These are phyloP conservation scores for Eupithecia tripunctaria DNA, from an alignment of 2,888 invertebrate species.

Conservation along the genomic window DNA sequence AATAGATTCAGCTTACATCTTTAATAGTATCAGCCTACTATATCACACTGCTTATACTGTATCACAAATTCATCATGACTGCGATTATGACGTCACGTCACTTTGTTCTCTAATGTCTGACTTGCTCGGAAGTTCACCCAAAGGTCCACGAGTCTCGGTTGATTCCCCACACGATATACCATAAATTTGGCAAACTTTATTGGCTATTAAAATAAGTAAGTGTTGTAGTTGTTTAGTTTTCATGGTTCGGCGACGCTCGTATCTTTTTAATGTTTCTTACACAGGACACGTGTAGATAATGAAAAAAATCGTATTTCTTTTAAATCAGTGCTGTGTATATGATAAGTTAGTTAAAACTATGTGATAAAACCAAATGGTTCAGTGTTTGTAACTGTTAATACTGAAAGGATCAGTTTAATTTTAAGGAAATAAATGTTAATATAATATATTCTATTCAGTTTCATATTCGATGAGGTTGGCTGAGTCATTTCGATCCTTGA, in stretches of 20 bases:
- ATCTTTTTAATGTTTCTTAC: constrained; percentile 17
- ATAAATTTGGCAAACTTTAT: constrained; percentile 79
- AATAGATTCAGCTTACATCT: background rate
- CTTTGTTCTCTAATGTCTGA: background rate
- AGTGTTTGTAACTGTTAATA: background rate
- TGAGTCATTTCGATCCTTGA: background rate
- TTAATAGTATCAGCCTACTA: background rate
- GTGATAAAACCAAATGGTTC: background rate
- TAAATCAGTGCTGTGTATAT: background rate
- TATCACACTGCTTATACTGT: no score
- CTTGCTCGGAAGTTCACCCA: constrained; percentile 9
- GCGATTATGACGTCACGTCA: background rate
- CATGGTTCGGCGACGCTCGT: constrained; percentile 20
- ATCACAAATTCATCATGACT: background rate
- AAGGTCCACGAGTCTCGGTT: constrained; percentile 61
- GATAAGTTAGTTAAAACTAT: background rate
- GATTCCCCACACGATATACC: constrained; percentile 77
- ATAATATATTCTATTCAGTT: no score
- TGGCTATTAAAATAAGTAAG: constrained; percentile 81
- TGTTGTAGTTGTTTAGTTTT: constrained; percentile 53
- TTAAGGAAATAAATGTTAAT: no score
- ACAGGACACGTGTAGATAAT: constrained; percentile 15
- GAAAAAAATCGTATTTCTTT: background rate
- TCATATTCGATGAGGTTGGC: no score
- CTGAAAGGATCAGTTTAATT: background rate